Base-by-base conservation (phyloP, 2,797 vertebrate genomes). In the Siniperca scherzeri region DNA sequence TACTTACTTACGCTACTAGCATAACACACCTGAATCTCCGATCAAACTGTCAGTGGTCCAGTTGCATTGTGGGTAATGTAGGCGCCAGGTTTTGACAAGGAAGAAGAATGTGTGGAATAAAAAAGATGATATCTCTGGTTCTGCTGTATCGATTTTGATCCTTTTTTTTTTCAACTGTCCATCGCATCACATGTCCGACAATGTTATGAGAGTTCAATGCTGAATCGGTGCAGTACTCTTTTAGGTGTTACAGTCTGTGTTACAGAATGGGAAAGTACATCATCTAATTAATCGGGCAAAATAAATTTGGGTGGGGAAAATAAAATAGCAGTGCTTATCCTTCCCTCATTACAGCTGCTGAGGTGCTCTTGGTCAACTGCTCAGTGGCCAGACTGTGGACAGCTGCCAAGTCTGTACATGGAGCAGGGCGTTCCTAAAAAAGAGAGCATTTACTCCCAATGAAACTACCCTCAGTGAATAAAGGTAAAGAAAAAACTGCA, bases 391-490 rank as follows among this genome's bases (percentile, higher is more conserved):
- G 57, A 53, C 2, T 57, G 66, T 72, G 48, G 60, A 27, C 21
- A 21, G 36, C 64, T 57, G 61, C 46, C 74, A 67, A n/a, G 38
- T 60, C 38, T 61, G 50, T 30, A 6, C 61, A n/a, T 9, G 3
- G 33, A 72, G 46, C 16, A 68, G 72, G 72, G 52, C 2, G 52
- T 77, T 66, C 13, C 53, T 46, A 48, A 78, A 25, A 57, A 30
- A 25, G 11, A 68, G 11, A 30, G 3, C 40, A n/a, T 17, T 30
- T 72, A 19, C n/a, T 44, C 6, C 1, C 5, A 61, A 8, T 19
- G 13, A 22, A 77, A 70, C 46, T 27, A 42, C 40, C 62, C 69
- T 40, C 42, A 67, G 71, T 74, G 42, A 53, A 67, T 56, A 82
- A n/a, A 70, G 22, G 13, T 53, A 36, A 44, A 65, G 4, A 17